Evolutionary conservation across 2,888 invertebrate species (phyloP).

Genomic region (Octodonta nipae): DNA sequence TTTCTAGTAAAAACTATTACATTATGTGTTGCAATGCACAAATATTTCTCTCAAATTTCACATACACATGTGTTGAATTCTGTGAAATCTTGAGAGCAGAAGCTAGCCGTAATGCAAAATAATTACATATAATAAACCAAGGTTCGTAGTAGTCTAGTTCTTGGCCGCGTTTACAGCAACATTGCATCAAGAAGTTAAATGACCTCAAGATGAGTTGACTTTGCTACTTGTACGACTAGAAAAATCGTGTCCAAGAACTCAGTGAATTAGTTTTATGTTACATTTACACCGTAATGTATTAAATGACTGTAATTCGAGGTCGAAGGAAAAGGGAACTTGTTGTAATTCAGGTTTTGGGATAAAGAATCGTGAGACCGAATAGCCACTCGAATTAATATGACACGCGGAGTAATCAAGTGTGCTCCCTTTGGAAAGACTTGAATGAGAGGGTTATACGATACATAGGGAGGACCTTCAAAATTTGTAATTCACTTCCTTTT

Average conservation of each 20-base stretch:
- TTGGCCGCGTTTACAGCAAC: slow-evolving; percentile 3
- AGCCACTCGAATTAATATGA: not conserved
- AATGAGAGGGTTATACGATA: too few species aligned
- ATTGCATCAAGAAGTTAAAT: slow-evolving; percentile 12
- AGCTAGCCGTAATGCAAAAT: slow-evolving; percentile 13
- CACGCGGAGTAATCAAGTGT: not conserved
- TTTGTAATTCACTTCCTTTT: too few species aligned
- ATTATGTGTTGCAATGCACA: too few species aligned
- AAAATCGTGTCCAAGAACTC: slow-evolving; percentile 14
- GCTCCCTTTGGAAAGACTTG: not conserved
- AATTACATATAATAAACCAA: slow-evolving; percentile 14
- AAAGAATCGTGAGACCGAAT: slow-evolving; percentile 6
- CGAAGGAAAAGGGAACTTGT: not conserved
- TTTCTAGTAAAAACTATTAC: too few species aligned
- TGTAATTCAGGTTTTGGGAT: slow-evolving; percentile 2
- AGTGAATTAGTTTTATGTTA: slow-evolving; percentile 18
- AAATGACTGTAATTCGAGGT: slow-evolving; percentile 9
- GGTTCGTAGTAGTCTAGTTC: slow-evolving; percentile 9
- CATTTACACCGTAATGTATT: slow-evolving; percentile 12
- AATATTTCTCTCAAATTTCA: too few species aligned
- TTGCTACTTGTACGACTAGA: slow-evolving; percentile 19
- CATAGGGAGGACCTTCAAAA: too few species aligned
- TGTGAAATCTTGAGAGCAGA: too few species aligned
- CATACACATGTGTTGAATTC: too few species aligned
- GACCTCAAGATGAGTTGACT: slow-evolving; percentile 18